Evolutionary conservation across 1,140 invertebrate species (phyloP).

Genomic region (Condylostylus longicornis): DNA sequence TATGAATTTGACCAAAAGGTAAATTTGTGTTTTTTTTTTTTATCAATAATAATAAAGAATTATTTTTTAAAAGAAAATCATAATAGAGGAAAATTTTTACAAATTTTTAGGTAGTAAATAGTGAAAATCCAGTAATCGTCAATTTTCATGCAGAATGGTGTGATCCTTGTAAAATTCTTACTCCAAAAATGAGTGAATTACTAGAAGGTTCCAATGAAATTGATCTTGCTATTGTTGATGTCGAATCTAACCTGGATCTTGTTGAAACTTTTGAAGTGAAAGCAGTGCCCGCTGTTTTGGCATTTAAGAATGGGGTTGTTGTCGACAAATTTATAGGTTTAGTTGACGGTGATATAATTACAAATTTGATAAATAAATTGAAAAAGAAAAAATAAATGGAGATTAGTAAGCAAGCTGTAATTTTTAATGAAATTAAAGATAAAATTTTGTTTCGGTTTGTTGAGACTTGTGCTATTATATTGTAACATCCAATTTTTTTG

Average conservation of each 20-base stretch:
- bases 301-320: constrained; percentile 72
- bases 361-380: constrained; percentile 65
- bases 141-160: constrained; percentile 88
- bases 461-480: too few relatives aligned
- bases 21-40: too few relatives aligned
- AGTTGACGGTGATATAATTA: constrained; percentile 69
- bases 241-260: constrained; percentile 69
- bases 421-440: too few relatives aligned
- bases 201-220: constrained; percentile 61
- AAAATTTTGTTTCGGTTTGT: too few relatives aligned
- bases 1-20: constrained; percentile 32
- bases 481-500: too few relatives aligned
- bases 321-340: constrained; percentile 87
- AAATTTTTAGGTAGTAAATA: constrained; percentile 55
- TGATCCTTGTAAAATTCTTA: constrained; percentile 88
- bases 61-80: not conserved
- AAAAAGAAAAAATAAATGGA: constrained; percentile 30
- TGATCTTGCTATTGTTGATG: constrained; percentile 80
- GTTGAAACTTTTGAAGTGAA: constrained; percentile 72
- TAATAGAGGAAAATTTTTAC: not conserved
- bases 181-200: constrained; percentile 72
- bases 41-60: not conserved
- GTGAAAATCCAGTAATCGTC: constrained; percentile 63
- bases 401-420: too few relatives aligned
- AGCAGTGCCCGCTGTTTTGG: constrained; percentile 81